Conservation (phyloP, 2,113 vertebrate species). For the Tenrec ecaudatus region DNA sequence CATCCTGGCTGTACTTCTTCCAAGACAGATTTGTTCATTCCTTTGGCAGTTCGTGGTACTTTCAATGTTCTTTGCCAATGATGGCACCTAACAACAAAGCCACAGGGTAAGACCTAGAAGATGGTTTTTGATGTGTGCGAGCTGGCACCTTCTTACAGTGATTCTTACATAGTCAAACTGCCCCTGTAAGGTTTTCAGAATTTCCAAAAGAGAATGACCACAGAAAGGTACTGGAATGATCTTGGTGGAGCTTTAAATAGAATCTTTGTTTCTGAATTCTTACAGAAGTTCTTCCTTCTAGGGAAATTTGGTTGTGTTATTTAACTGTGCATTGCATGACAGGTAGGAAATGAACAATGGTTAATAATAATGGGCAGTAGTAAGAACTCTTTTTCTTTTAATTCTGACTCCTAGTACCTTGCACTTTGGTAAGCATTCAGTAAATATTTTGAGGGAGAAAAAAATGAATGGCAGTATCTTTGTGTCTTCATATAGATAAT, state of each 20-base stretch:
- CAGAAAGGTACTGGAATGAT: neutral
- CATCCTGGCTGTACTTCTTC: too few relatives aligned
- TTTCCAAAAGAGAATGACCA: conserved; percentile 28
- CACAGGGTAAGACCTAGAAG: neutral
- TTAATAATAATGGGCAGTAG: neutral
- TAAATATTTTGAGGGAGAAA: neutral
- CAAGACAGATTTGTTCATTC: too few relatives aligned
- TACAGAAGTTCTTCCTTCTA: neutral
- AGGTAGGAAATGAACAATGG: neutral
- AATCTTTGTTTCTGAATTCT: conserved; percentile 15
- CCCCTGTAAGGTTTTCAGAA: neutral
- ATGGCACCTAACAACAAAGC: too few relatives aligned
- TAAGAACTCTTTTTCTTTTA: neutral
- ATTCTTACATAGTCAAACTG: neutral
- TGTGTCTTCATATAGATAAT: neutral
- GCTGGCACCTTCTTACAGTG: neutral
- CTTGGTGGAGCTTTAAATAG: neutral
- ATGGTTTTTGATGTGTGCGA: neutral
- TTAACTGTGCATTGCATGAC: neutral
- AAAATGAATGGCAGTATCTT: conserved; percentile 15
- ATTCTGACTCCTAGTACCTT: neutral
- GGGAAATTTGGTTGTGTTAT: neutral
- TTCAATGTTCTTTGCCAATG: too few relatives aligned
- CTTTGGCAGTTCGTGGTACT: too few relatives aligned
- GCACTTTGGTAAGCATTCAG: neutral